A percentile compares a stretch with the other conserved stretches of the same genome.
These are phyloP conservation scores for Lasioglossum leucozonium DNA, from an alignment of 2,888 invertebrate species.

Conservation along the genomic window DNA sequence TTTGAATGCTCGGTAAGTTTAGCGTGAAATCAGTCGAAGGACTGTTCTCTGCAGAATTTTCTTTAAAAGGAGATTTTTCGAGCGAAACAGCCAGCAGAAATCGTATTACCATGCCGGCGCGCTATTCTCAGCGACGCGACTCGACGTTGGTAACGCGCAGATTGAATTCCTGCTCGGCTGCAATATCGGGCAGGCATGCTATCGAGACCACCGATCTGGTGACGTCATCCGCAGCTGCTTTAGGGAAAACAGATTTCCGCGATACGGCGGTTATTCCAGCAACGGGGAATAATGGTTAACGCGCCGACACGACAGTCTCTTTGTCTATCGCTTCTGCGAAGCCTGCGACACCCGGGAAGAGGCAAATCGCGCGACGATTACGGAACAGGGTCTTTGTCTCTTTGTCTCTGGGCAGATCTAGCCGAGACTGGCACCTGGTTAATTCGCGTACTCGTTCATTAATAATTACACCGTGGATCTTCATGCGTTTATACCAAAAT, in stretches of 20 bases:
- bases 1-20: too few species aligned
- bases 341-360: background rate
- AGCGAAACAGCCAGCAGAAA: background rate
- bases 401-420: background rate
- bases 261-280: conserved; percentile 14
- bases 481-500: too few species aligned
- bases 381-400: conserved; percentile 7
- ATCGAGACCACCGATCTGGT: conserved; percentile 5
- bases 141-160: conserved; percentile 55
- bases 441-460: too few species aligned
- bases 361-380: background rate
- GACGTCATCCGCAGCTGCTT: conserved; percentile 28
- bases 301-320: background rate
- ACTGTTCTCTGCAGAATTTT: background rate
- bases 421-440: background rate
- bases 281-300: background rate
- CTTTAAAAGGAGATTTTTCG: background rate
- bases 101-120: background rate
- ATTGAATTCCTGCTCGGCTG: conserved; percentile 22
- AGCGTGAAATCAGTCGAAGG: background rate
- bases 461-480: too few species aligned
- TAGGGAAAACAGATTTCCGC: conserved; percentile 58
- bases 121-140: conserved; percentile 45
- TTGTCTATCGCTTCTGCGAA: background rate
- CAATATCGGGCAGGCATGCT: conserved; percentile 48